Conservation (phyloP, 2,888 invertebrate species). For the Cheilosia vulpina region DNA sequence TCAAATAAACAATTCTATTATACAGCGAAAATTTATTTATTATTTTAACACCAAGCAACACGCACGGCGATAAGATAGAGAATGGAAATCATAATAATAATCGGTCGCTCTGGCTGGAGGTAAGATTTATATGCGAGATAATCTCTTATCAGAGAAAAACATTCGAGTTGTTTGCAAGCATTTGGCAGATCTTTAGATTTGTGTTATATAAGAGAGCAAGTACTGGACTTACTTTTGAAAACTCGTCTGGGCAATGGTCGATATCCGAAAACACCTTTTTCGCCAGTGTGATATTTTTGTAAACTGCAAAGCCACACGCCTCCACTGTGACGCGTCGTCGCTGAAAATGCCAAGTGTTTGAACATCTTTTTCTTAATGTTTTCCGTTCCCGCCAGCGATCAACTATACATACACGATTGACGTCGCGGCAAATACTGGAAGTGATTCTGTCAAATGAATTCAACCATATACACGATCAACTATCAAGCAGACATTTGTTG, state of each 20-base stretch:
- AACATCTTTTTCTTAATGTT: not conserved
- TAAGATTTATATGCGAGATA: constrained; percentile 33
- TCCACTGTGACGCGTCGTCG: not conserved
- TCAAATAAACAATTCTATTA: not conserved
- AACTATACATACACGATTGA: not conserved
- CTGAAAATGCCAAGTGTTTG: constrained; percentile 11
- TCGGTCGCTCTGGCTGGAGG: constrained; percentile 22
- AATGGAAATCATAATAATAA: constrained; percentile 21
- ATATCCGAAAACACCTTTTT: constrained; percentile 82
- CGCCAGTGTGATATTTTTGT: constrained; percentile 79
- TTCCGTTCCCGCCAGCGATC: not conserved
- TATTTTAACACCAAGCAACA: constrained; percentile 11
- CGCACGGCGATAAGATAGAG: constrained; percentile 26
- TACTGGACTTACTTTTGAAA: constrained; percentile 79
- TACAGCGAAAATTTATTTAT: not conserved
- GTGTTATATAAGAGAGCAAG: constrained; percentile 17
- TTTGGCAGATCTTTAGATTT: constrained; percentile 5
- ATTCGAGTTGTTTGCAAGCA: not conserved
- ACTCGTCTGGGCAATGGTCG: constrained; percentile 78
- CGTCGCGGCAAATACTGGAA: constrained; percentile 48
- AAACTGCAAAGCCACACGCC: constrained; percentile 14
- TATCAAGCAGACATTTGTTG: not conserved
- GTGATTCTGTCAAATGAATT: not conserved
- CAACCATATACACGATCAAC: not conserved
- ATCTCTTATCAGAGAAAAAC: constrained; percentile 15